A percentile compares a stretch with the other conserved stretches of the same genome.
phyloP scores from a whole-genome alignment of 2,888 invertebrate species.

The Scaptomyza cyrtandrae region DNA sequence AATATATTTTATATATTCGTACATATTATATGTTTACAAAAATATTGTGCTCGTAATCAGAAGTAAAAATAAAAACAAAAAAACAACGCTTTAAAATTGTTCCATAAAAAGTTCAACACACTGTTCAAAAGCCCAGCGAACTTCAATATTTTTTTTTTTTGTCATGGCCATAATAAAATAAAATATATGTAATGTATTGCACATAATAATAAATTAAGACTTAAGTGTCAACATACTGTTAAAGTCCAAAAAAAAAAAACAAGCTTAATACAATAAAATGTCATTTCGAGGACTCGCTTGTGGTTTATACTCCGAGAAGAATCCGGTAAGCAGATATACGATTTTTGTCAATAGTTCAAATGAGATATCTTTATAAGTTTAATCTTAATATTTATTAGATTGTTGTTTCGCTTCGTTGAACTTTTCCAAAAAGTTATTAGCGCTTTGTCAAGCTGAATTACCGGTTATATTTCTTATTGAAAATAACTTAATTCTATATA shows the following conservation, averaged over 20 bases:
- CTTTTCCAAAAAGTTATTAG: constrained; percentile 40
- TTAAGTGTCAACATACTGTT: constrained; percentile 31
- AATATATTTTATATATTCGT: not conserved
- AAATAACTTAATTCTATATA: not conserved
- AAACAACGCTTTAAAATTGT: constrained; percentile 32
- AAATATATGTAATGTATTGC: constrained; percentile 43
- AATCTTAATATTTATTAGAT: not conserved
- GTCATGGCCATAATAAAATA: constrained; percentile 38
- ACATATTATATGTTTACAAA: no score
- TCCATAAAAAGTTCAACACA: constrained; percentile 64
- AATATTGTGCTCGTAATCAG: not conserved
- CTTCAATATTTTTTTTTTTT: constrained; percentile 2
- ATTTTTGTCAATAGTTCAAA: not conserved
- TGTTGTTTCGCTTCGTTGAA: constrained; percentile 6
- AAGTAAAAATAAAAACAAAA: not conserved
- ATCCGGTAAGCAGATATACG: constrained; percentile 85
- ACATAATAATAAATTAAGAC: constrained; percentile 50
- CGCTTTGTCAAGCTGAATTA: constrained; percentile 11
- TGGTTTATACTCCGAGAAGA: constrained; percentile 87
- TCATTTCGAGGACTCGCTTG: constrained; percentile 86
- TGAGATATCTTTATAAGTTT: not conserved
- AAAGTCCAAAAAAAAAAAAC: no score
- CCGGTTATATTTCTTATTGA: constrained; percentile 22
- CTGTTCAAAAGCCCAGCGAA: constrained; percentile 58
- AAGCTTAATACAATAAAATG: constrained; percentile 59